phyloP scores from a whole-genome alignment of 2,113 vertebrate species.

The Hippocampus zosterae region DNA sequence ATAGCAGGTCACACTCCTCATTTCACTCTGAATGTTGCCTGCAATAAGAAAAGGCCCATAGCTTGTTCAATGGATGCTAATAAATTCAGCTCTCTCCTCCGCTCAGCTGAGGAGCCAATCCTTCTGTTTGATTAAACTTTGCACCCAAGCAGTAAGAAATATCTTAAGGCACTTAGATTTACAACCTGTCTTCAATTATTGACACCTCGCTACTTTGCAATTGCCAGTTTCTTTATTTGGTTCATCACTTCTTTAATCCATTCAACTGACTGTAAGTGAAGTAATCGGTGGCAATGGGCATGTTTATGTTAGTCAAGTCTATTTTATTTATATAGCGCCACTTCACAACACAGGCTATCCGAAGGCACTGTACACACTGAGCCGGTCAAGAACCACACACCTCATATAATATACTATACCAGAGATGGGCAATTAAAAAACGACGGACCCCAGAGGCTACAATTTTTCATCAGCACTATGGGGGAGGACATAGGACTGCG shows the following conservation, averaged over 20 bases:
- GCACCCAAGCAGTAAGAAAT: slow-evolving; percentile 56
- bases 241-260: slow-evolving; percentile 20
- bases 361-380: background rate
- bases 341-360: background rate
- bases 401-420: background rate
- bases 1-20: slow-evolving; percentile 60
- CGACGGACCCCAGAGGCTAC: too few relatives aligned
- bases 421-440: too few relatives aligned
- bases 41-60: slow-evolving; percentile 60
- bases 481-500: too few relatives aligned
- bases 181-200: slow-evolving; percentile 58
- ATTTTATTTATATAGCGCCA: background rate
- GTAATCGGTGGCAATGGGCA: slow-evolving; percentile 5
- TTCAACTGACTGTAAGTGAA: slow-evolving; percentile 42
- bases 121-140: slow-evolving; percentile 70
- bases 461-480: too few relatives aligned
- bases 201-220: slow-evolving; percentile 43
- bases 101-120: slow-evolving; percentile 52
- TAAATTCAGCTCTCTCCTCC: slow-evolving; percentile 55
- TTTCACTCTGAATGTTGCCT: slow-evolving; percentile 62
- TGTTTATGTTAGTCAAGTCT: slow-evolving; percentile 31
- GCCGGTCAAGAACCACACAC: background rate
- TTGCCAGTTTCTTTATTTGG: slow-evolving; percentile 20
- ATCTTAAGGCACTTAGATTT: slow-evolving; percentile 62
- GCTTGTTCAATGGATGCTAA: slow-evolving; percentile 55